phyloP scores from a whole-genome alignment of 2,797 vertebrate genomes.

The Xiphophorus birchmanni region DNA sequence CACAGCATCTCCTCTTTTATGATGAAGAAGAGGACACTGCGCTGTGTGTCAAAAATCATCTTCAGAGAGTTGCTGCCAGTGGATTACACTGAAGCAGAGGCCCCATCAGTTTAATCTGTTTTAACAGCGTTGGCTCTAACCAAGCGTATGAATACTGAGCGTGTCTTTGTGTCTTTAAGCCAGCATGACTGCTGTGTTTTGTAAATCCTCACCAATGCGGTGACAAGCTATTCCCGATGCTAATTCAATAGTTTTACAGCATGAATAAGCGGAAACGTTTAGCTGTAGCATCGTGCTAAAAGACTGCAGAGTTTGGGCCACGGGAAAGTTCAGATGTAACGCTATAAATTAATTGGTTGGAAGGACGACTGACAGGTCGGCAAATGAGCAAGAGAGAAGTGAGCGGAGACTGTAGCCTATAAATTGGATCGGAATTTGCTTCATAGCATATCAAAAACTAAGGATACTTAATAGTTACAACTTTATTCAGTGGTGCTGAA shows the following conservation, averaged over 20 bases:
- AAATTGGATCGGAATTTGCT: background rate
- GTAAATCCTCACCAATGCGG: slow-evolving; percentile 23
- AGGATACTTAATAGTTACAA: background rate
- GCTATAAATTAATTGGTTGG: slow-evolving; percentile 37
- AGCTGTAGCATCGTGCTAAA: slow-evolving; percentile 41
- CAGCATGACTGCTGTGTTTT: slow-evolving; percentile 30
- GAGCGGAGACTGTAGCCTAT: slow-evolving; percentile 7
- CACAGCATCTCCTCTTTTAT: slow-evolving; percentile 15
- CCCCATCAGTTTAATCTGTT: slow-evolving; percentile 68
- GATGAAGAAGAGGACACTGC: slow-evolving; percentile 52
- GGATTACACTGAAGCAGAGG: slow-evolving; percentile 67
- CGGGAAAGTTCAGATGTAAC: slow-evolving; percentile 36
- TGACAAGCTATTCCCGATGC: slow-evolving; percentile 22
- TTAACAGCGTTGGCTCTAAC: slow-evolving; percentile 57
- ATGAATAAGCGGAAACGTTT: slow-evolving; percentile 14
- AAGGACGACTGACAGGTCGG: slow-evolving; percentile 24
- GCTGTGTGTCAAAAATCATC: slow-evolving; percentile 64
- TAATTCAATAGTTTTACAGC: slow-evolving; percentile 10
- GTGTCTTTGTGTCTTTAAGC: slow-evolving; percentile 41
- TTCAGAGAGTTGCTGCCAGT: slow-evolving; percentile 55
- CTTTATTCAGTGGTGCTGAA: background rate
- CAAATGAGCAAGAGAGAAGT: slow-evolving; percentile 37
- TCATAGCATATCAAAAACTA: background rate
- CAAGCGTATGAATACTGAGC: slow-evolving; percentile 35
- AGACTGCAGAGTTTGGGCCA: slow-evolving; percentile 40